phyloP scores from a whole-genome alignment of 2,113 vertebrate genomes.

The Eurystomus gularis region DNA sequence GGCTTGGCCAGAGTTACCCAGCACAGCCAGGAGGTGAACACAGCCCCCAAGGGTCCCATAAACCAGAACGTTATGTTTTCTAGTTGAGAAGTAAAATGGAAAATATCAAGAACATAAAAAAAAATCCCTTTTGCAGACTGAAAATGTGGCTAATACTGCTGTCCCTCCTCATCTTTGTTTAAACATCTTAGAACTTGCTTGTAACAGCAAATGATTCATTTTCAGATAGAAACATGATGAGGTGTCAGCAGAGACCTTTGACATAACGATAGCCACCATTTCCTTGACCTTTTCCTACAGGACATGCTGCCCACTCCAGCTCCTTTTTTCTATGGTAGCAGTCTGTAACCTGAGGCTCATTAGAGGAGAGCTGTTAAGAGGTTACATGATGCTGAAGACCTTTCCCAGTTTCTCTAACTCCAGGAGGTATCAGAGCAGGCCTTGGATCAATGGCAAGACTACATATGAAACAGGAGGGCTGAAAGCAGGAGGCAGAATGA shows the following conservation, averaged over 20 bases:
- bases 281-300: background rate
- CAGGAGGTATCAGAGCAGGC: background rate
- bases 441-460: background rate
- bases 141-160: background rate
- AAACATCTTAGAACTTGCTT: background rate
- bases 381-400: background rate
- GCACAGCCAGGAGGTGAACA: background rate
- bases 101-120: background rate
- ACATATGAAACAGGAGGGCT: background rate
- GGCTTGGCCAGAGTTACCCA: background rate
- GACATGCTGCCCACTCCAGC: background rate
- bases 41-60: background rate
- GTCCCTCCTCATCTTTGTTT: background rate
- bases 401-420: background rate
- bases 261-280: background rate
- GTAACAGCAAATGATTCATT: conserved; percentile 1
- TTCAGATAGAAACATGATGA: background rate
- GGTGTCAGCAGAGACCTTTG: background rate
- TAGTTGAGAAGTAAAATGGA: background rate
- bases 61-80: background rate
- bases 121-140: background rate
- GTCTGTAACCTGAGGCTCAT: background rate
- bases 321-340: background rate
- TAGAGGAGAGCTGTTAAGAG: background rate
- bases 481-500: background rate